These are phyloP conservation scores for Pavo muticus DNA, from an alignment of 2,113 vertebrate species.

Conservation along the genomic window DNA sequence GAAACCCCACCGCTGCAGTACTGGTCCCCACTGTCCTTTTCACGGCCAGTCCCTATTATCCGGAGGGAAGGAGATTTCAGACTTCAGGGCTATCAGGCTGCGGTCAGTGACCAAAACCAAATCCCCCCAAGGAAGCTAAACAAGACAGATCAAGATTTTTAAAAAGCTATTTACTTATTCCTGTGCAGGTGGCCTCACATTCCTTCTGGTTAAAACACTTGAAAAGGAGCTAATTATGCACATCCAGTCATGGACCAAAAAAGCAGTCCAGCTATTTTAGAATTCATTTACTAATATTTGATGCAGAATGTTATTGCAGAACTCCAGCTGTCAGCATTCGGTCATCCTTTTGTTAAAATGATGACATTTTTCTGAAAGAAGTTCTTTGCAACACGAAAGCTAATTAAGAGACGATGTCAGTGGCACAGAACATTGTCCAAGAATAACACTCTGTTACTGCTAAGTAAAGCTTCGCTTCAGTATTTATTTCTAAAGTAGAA, in stretches of 20 bases:
- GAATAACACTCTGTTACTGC: conserved; percentile 1
- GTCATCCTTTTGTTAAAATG: conserved; percentile 50
- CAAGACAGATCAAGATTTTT: not conserved
- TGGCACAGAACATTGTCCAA: not conserved
- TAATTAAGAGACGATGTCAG: conserved; percentile 22
- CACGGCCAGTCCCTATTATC: not conserved
- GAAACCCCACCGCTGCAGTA: not conserved
- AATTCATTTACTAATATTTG: conserved; percentile 35
- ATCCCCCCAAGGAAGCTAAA: not conserved
- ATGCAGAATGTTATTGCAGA: conserved; percentile 23
- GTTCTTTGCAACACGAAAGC: not conserved
- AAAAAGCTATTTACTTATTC: conserved; percentile 14
- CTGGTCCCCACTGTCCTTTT: not conserved
- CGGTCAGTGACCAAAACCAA: conserved; percentile 19
- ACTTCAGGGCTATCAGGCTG: not conserved
- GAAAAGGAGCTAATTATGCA: conserved; percentile 44
- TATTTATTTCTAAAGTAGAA: not conserved
- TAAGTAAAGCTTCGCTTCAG: conserved; percentile 21
- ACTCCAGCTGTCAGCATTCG: conserved; percentile 42
- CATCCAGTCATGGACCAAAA: conserved; percentile 16
- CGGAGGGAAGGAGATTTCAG: not conserved
- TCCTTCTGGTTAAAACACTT: conserved; percentile 25
- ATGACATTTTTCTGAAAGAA: conserved; percentile 28
- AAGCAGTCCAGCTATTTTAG: conserved; percentile 51
- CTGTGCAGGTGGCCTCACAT: conserved; percentile 31